These are phyloP conservation scores for Glyptemys insculpta DNA, from an alignment of 2,797 vertebrate species.

Conservation along the genomic window DNA sequence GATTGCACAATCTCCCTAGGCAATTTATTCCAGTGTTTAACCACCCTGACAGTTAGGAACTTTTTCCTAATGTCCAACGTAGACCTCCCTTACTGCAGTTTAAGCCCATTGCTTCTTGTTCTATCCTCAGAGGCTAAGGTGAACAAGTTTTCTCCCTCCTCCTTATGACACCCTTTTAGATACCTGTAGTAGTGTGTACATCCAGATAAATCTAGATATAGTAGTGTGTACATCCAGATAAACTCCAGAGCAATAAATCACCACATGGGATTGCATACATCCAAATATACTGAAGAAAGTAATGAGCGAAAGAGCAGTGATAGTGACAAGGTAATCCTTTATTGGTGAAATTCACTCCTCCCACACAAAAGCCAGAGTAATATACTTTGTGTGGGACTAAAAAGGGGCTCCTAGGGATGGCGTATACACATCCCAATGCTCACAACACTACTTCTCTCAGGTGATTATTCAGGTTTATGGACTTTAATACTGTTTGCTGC, in stretches of 20 bases:
- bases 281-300: not conserved
- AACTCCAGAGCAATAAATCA: not conserved
- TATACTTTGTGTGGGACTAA: not conserved
- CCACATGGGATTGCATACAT: not conserved
- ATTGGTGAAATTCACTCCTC: not conserved
- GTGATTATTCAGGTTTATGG: not conserved
- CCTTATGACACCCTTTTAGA: too few relatives aligned
- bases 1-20: too few relatives aligned
- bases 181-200: too few relatives aligned
- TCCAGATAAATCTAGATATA: not conserved
- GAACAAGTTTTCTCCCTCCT: too few relatives aligned
- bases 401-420: not conserved
- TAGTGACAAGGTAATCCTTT: not conserved
- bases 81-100: too few relatives aligned
- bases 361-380: not conserved
- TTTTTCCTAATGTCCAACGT: too few relatives aligned
- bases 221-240: not conserved
- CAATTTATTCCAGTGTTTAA: too few relatives aligned
- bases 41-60: too few relatives aligned
- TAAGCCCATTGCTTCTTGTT: too few relatives aligned
- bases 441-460: not conserved
- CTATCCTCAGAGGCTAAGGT: too few relatives aligned
- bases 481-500: not conserved
- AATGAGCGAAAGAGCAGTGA: not conserved
- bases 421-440: not conserved